Base-by-base conservation (phyloP, 1,140 invertebrate species). In the Maconellicoccus hirsutus region DNA sequence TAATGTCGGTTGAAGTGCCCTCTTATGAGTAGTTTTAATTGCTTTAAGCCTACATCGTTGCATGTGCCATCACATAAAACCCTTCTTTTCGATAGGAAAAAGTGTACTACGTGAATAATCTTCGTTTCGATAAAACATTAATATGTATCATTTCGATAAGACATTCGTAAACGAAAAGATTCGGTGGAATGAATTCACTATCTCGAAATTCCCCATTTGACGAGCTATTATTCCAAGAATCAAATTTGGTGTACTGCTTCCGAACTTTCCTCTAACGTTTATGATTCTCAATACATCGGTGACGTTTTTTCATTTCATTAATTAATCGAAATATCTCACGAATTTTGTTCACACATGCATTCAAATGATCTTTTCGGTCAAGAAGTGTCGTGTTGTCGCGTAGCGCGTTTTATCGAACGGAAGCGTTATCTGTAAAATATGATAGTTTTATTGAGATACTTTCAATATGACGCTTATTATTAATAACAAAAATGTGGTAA, bases 271-370 rank as follows among this genome's bases (percentile, higher is more conserved):
- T 66, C 3, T 66, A 10, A 22, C 25, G 25, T 25, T 1, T 16
- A 23, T 3, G 19, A 25, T 25, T 3, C 19, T 66, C 61, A 66
- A 66, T 52, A 52, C 25, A 66, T 66, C 25, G 16, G 61, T 66
- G 61, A 66, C 61, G 61, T 66, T 26, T 66, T 14, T 19, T 66
- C 61, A 66, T 25, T 66, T 66, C 25, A 25, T 66, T 66, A 66
- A 66, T 66, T 66, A 66, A 66, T 25, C 61, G 42, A 52, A 52
- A 52, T 19, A 52, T 52, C n/a, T 52, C n/a, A 52, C n/a, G n/a
- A 52, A 52, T 16, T 52, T 52, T 52, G 6, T 6, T 52, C 42
- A 52, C 42, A 52, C 12, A 16, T 52, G 42, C 42, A 52, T 52
- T 52, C 16, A 16, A 52, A 19, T 19, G 42, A 52, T 52, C 42